phyloP scores from a whole-genome alignment of 2,797 vertebrate genomes.

The Hemibagrus guttatus region DNA sequence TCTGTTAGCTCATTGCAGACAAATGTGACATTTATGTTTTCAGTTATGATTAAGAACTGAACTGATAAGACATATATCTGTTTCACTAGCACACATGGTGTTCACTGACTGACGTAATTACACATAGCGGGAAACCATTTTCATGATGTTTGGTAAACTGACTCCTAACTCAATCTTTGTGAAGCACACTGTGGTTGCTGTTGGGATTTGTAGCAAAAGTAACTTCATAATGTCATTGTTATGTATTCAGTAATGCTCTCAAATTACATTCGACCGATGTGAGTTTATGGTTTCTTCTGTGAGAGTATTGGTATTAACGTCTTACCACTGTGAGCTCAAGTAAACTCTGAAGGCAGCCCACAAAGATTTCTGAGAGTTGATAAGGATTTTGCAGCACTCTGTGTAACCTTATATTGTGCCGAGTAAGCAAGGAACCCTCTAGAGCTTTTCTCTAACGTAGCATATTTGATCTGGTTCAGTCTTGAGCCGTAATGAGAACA shows the following conservation, averaged over 20 bases:
- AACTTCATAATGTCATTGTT: neutral
- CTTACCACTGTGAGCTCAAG: neutral
- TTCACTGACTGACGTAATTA: neutral
- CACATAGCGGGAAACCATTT: neutral
- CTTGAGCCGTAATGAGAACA: neutral
- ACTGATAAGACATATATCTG: neutral
- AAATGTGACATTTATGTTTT: neutral
- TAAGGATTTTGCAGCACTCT: slow-evolving; percentile 13
- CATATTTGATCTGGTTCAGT: neutral
- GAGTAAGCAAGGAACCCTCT: neutral
- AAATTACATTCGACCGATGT: neutral
- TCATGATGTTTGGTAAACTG: neutral
- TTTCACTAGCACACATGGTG: neutral
- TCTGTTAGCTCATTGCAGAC: neutral
- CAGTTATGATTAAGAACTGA: neutral
- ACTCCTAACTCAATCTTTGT: neutral
- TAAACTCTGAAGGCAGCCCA: neutral
- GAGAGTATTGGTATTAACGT: neutral
- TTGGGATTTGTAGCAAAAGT: neutral
- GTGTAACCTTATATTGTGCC: neutral
- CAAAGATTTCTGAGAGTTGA: neutral
- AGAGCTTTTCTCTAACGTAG: neutral
- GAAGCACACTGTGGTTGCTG: neutral
- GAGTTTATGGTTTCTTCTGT: neutral
- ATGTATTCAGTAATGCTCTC: neutral